Percentiles rank a stretch among this genome's conserved stretches.
phyloP scores from a whole-genome alignment of 2,797 vertebrate species.

The Paedocypris micromegethes region DNA sequence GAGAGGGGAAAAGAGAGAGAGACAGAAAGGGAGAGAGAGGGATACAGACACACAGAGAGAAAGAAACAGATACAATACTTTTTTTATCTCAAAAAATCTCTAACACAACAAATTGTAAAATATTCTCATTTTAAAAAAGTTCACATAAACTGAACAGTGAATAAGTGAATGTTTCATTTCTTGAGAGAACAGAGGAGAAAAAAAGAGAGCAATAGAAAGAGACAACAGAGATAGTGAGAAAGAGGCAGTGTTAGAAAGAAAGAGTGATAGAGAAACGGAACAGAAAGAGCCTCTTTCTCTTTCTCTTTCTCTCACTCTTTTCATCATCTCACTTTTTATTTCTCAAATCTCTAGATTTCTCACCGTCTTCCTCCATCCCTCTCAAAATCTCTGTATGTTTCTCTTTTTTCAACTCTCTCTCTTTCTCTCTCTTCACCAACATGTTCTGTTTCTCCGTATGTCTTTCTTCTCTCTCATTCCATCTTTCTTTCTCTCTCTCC shows the following conservation, averaged over 20 bases:
- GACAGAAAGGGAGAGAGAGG: too few relatives aligned
- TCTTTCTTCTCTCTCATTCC: slow-evolving; percentile 3
- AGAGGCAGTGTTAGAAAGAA: slow-evolving; percentile 74
- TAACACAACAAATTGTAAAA: too few relatives aligned
- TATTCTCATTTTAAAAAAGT: too few relatives aligned
- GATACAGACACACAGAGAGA: slow-evolving; percentile 3
- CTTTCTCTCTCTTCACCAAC: not conserved
- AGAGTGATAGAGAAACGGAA: slow-evolving; percentile 66
- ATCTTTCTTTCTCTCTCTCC: slow-evolving; percentile 19
- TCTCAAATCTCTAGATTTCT: too few relatives aligned
- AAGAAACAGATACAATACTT: too few relatives aligned
- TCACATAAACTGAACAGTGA: not conserved
- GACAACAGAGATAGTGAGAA: slow-evolving; percentile 75
- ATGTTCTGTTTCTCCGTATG: too few relatives aligned
- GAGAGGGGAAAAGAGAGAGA: too few relatives aligned
- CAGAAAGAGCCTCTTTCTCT: slow-evolving; percentile 56
- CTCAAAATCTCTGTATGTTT: slow-evolving; percentile 11
- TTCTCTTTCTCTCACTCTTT: slow-evolving; percentile 5
- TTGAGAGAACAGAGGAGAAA: too few relatives aligned
- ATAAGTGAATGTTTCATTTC: too few relatives aligned
- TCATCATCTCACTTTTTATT: too few relatives aligned
- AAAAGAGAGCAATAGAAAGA: slow-evolving; percentile 68
- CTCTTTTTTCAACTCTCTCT: slow-evolving; percentile 4
- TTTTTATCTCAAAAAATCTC: too few relatives aligned
- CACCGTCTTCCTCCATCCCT: not conserved